Percentiles rank a stretch among this genome's conserved stretches.
These are phyloP conservation scores for Apolygus lucorum DNA, from an alignment of 1,140 invertebrate species.

Conservation along the genomic window DNA sequence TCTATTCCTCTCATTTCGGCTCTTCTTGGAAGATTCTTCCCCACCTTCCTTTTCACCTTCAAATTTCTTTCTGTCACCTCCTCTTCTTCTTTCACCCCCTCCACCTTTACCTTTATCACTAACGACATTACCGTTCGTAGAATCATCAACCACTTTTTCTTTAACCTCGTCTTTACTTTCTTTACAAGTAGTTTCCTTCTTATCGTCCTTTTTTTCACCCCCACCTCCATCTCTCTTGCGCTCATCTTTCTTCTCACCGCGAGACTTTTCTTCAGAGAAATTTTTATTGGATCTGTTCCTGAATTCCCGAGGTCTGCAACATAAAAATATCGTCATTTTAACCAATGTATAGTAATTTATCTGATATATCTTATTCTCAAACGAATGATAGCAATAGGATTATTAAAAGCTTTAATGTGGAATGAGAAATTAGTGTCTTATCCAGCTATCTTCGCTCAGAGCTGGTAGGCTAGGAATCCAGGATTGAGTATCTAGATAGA, in stretches of 20 bases:
- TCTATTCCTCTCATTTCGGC: conserved; percentile 34
- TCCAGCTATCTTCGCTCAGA: no score
- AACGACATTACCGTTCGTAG: no score
- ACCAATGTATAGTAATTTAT: no score
- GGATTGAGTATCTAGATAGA: no score
- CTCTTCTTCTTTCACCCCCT: not conserved
- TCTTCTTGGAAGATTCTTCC: not conserved
- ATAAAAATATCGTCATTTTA: no score
- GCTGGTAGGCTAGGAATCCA: no score
- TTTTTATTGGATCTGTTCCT: conserved; percentile 32
- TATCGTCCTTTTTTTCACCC: conserved; percentile 21
- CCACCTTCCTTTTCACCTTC: not conserved
- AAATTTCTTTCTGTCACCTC: not conserved
- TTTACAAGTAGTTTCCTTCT: conserved; percentile 9
- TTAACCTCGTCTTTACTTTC: not conserved
- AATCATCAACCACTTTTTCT: conserved; percentile 2
- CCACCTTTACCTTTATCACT: not conserved
- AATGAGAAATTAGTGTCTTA: no score
- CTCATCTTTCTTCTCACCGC: conserved; percentile 30
- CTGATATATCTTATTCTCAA: no score
- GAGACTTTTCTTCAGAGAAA: conserved; percentile 31
- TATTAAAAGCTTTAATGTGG: no score
- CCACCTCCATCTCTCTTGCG: conserved; percentile 28
- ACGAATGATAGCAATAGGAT: no score
- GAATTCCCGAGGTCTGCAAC: conserved; percentile 27